Evolutionary conservation across 1,140 invertebrate species (phyloP), one percentile per base, ranked within the genome.

Genomic region (Caenorhabditis remanei): DNA sequence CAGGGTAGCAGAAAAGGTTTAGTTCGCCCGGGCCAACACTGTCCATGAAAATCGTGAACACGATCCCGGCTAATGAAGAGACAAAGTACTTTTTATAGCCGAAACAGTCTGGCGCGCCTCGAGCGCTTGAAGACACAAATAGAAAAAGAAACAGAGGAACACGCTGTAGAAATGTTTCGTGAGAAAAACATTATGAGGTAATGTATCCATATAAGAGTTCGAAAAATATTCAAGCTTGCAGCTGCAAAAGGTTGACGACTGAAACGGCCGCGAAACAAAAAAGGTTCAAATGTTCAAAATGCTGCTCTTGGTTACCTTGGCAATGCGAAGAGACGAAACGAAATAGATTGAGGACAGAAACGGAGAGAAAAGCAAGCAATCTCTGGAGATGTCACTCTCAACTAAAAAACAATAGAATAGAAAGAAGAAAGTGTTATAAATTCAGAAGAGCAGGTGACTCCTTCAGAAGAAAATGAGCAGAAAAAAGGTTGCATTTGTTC

Each of bases 221-320:
- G 16, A 21, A 5, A n/a, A 58, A 58, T 58, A n/a, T 21, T n/a
- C n/a, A 58, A n/a, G 16, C 21, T 58, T 58, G 56, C 16, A 58
- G n/a, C 32, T 32, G 32, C 32, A 58, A 21, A 58, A n/a, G n/a
- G n/a, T n/a, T n/a, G 16, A 3, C 21, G 16, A 65, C 61, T 65
- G 40, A 65, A 41, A 65, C n/a, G 56, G 6, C 16, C 16, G 50
- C 0, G 21, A 5, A 21, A 58, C 8, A 58, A 58, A 58, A 58
- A 65, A 40, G 40, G 61, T 65, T 65, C 61, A 24, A 65, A 65
- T 65, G 61, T 65, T 65, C 61, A 65, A 32, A 65, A 61, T n/a
- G 11, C 11, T 9, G 9, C 11, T 32, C 32, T 32, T 32, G 9
- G 61, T 65, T 65, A 41, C 61, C 61, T 11, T 40, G 61, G 61